Percentiles rank a stretch among this genome's conserved stretches.
phyloP scores from a whole-genome alignment of 2,888 invertebrate species.

The Aleiodes alternator region DNA sequence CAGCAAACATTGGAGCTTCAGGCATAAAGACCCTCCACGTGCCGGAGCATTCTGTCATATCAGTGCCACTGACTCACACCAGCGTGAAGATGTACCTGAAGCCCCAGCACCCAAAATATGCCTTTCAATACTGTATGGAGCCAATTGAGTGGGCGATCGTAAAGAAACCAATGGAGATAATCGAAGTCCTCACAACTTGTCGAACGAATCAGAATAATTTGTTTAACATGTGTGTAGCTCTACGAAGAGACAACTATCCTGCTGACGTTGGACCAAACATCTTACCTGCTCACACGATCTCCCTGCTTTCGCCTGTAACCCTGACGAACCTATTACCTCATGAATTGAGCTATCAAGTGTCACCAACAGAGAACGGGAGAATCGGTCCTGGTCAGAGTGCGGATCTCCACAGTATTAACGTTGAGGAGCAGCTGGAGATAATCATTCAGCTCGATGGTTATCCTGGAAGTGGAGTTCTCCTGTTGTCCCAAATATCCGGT shows the following conservation, averaged over 20 bases:
- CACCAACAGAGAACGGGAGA: conserved; percentile 74
- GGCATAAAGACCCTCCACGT: conserved; percentile 65
- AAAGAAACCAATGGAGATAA: conserved; percentile 73
- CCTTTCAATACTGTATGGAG: conserved; percentile 78
- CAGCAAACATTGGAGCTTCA: conserved; percentile 4
- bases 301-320: conserved; percentile 88
- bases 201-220: conserved; percentile 70
- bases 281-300: conserved; percentile 92
- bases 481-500: conserved; percentile 70
- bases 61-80: conserved; percentile 87
- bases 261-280: conserved; percentile 78
- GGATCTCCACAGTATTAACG: conserved; percentile 76
- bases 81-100: conserved; percentile 85
- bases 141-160: conserved; percentile 81
- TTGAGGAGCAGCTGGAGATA: conserved; percentile 84
- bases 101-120: conserved; percentile 78
- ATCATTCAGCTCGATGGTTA: conserved; percentile 90
- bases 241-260: conserved; percentile 89
- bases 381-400: conserved; percentile 76
- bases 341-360: conserved; percentile 82
- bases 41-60: conserved; percentile 79
- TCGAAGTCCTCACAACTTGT: conserved; percentile 69
- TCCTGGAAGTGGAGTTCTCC: conserved; percentile 80
- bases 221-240: conserved; percentile 86
- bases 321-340: conserved; percentile 92